phyloP scores from a whole-genome alignment of 2,888 invertebrate genomes.

The Argyra leucocephala region DNA sequence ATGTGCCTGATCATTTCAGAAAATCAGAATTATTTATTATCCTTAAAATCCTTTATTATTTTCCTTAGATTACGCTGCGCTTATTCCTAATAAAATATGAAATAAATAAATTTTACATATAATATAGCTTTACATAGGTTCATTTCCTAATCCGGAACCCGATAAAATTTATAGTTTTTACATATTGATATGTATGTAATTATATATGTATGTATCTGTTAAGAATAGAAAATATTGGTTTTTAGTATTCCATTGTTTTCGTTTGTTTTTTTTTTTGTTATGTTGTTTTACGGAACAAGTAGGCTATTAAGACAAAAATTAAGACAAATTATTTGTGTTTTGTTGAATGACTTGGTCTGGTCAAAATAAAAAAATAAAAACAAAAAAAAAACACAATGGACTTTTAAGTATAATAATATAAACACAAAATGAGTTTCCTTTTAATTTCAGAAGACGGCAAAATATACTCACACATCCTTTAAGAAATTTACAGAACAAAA shows the following conservation, averaged over 20 bases:
- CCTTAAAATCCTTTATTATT: not conserved
- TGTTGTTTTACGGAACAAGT: not conserved
- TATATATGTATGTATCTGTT: not conserved
- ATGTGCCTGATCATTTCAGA: too few species aligned
- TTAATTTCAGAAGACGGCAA: not conserved
- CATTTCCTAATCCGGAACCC: slow-evolving; percentile 1
- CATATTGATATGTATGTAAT: not conserved
- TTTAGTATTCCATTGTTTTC: not conserved
- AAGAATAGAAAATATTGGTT: not conserved
- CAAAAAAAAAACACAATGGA: not conserved
- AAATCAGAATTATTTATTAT: too few species aligned
- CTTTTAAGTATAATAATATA: not conserved
- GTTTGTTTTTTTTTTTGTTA: not conserved
- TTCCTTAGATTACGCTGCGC: not conserved
- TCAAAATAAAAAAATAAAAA: not conserved
- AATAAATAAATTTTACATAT: not conserved
- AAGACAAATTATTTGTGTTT: not conserved
- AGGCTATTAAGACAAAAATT: slow-evolving; percentile 6
- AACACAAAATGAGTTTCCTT: not conserved
- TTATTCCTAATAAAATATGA: not conserved
- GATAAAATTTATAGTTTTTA: not conserved
- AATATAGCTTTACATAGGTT: not conserved
- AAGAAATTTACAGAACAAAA: too few species aligned
- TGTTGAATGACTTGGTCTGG: not conserved
- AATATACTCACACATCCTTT: too few species aligned